A percentile compares a stretch with the other conserved stretches of the same genome.
These are phyloP conservation scores for Nerophis lumbriciformis DNA, from an alignment of 2,113 vertebrate genomes.

Conservation along the genomic window DNA sequence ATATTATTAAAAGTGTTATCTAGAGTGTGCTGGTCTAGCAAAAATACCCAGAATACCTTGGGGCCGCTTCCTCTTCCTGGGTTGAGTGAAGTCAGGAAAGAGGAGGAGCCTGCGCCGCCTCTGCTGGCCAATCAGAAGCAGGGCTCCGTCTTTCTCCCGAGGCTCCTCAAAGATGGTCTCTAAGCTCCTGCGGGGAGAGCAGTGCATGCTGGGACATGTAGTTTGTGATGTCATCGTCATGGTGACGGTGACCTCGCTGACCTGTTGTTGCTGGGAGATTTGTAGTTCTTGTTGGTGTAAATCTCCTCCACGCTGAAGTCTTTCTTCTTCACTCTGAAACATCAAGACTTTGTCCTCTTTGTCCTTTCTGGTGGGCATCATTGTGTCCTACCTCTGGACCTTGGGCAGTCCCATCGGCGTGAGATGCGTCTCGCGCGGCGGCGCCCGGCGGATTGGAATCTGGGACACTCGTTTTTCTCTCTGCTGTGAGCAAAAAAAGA, in stretches of 20 bases:
- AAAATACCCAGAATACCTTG: conserved; percentile 42
- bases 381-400: conserved; percentile 77
- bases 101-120: conserved; percentile 88
- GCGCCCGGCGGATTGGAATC: conserved; percentile 87
- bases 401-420: conserved; percentile 96
- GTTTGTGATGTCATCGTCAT: neutral
- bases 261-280: conserved; percentile 85
- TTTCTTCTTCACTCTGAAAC: conserved; percentile 87
- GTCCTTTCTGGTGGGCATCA: neutral
- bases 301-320: conserved; percentile 98
- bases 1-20: too few relatives aligned
- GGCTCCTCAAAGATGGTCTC: conserved; percentile 98
- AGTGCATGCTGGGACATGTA: conserved; percentile 25
- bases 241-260: conserved; percentile 30
- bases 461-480: conserved; percentile 79
- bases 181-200: conserved; percentile 73
- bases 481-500: conserved; percentile 34
- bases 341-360: neutral
- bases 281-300: conserved; percentile 97
- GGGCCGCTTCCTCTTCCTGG: conserved; percentile 78
- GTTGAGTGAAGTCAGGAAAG: conserved; percentile 90
- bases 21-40: neutral
- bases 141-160: conserved; percentile 83
- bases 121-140: conserved; percentile 87
- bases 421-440: conserved; percentile 84